Conservation (phyloP, 2,797 vertebrate species). For the Phylloscopus collybita region DNA sequence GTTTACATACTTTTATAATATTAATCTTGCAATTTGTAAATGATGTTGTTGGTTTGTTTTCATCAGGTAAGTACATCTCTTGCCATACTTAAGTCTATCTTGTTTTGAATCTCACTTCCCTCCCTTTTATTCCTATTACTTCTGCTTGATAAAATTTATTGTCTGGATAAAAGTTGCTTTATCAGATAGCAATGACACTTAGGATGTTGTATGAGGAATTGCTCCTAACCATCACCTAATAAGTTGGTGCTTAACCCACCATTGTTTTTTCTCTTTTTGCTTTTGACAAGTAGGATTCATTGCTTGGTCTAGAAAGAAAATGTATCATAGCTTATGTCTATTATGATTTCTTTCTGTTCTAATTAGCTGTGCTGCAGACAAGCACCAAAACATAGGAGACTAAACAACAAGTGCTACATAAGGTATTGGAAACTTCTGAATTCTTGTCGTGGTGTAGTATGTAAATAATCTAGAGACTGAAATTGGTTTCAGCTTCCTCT, state of each 20-base stretch:
- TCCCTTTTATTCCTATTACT: neutral
- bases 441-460: neutral
- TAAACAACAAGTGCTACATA: neutral
- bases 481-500: neutral
- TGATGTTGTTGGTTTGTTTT: neutral
- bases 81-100: neutral
- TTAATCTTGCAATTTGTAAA: neutral
- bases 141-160: neutral
- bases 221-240: neutral
- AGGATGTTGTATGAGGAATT: neutral
- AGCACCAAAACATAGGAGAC: neutral
- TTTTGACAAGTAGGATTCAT: neutral
- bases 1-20: neutral
- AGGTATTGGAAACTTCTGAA: neutral
- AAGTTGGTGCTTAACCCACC: neutral
- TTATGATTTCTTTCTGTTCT: neutral
- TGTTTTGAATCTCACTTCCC: neutral
- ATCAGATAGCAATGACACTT: neutral
- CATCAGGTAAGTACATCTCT: neutral
- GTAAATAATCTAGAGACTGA: neutral
- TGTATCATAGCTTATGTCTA: neutral
- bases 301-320: neutral
- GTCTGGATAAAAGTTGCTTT: neutral
- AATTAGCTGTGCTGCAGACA: neutral
- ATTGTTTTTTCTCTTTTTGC: neutral